Evolutionary conservation across 2,888 invertebrate species (phyloP).

Genomic region (Synergus laeviventris): DNA sequence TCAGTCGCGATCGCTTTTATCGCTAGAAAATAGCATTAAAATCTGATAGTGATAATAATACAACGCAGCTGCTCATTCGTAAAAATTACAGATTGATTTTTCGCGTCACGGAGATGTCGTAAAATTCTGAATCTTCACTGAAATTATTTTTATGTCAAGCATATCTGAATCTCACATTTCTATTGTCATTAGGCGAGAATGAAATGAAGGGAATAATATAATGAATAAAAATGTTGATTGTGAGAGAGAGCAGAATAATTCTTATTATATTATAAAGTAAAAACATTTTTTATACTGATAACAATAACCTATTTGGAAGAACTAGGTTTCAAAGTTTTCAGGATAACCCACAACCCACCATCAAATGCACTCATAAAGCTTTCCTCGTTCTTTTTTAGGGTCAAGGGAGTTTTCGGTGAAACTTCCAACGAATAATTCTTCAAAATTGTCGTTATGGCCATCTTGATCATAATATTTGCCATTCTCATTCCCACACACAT

Average conservation of each 20-base stretch:
- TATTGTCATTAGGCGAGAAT: neutral
- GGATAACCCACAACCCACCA: neutral
- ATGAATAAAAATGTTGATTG: neutral
- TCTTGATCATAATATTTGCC: constrained; percentile 61
- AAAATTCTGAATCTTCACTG: neutral
- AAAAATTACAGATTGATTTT: neutral
- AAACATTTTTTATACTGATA: neutral
- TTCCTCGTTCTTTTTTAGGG: constrained; percentile 48
- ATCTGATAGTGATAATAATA: neutral
- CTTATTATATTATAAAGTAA: too few relatives aligned
- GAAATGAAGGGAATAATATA: too few relatives aligned
- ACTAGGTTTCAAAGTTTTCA: neutral
- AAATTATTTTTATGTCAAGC: neutral
- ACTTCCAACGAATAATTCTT: constrained; percentile 56
- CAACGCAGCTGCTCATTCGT: constrained; percentile 2
- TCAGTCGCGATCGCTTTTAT: constrained; percentile 3
- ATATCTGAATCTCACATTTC: neutral
- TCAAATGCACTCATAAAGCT: constrained; percentile 23
- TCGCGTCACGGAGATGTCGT: neutral
- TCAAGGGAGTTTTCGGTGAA: constrained; percentile 57
- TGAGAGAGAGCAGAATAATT: too few relatives aligned
- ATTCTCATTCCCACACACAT: constrained; percentile 64
- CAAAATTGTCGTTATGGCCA: constrained; percentile 55
- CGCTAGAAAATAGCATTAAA: constrained; percentile 12
- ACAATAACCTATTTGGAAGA: neutral